These are phyloP conservation scores for Heliopora coerulea DNA, from an alignment of 92 coral and sea anemone genomes.

Conservation along the genomic window DNA sequence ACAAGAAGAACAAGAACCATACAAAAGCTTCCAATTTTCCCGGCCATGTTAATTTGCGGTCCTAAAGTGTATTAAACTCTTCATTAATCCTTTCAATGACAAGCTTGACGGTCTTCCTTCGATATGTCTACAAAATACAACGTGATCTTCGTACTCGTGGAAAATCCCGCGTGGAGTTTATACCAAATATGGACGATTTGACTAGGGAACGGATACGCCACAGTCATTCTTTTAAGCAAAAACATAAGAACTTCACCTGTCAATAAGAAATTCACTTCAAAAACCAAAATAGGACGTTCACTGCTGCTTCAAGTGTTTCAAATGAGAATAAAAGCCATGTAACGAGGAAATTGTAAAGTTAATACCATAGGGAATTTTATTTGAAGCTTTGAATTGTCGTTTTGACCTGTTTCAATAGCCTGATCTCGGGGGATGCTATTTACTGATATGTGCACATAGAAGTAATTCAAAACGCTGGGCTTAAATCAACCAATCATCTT, in stretches of 20 bases:
- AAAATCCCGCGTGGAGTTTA: background rate
- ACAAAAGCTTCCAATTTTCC: background rate
- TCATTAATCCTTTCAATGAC: background rate
- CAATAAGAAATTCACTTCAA: no score
- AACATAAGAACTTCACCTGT: no score
- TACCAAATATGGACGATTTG: background rate
- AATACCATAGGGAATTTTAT: no score
- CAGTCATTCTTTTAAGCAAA: background rate
- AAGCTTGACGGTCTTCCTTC: background rate
- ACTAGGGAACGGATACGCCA: background rate
- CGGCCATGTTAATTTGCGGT: background rate
- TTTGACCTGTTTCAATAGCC: background rate
- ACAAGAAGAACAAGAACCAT: background rate
- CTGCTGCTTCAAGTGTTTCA: no score
- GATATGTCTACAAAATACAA: background rate
- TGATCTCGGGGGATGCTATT: background rate
- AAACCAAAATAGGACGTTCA: no score
- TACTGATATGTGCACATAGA: background rate
- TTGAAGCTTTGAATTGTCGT: background rate
- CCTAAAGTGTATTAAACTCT: background rate
- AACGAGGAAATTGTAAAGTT: no score
- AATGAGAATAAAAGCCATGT: no score
- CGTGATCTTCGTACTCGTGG: background rate
- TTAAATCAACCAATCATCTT: background rate
- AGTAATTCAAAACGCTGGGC: background rate